Conservation (phyloP, 2,797 vertebrate species). For the Nyctibius grandis region DNA sequence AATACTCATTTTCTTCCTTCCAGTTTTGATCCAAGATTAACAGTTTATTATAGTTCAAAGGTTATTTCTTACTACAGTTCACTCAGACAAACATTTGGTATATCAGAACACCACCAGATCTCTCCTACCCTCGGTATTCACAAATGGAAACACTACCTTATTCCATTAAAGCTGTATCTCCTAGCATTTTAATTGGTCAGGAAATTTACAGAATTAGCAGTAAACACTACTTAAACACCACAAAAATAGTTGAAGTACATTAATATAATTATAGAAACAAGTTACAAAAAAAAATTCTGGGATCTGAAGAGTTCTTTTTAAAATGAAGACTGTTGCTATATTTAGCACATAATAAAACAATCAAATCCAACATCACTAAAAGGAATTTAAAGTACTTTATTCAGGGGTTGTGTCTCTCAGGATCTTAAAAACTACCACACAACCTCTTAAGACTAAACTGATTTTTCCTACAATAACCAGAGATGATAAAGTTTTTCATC, state of each 20-base stretch:
- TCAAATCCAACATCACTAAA: neutral
- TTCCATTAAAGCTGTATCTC: neutral
- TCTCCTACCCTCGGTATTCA: neutral
- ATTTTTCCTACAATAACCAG: neutral
- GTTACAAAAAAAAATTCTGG: neutral
- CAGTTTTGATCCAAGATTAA: conserved; percentile 20
- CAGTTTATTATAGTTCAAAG: conserved; percentile 28
- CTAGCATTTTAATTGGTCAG: neutral
- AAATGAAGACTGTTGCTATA: neutral
- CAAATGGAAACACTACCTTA: neutral
- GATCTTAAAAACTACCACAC: neutral
- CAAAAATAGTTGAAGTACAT: neutral
- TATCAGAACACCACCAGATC: neutral
- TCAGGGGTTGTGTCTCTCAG: neutral
- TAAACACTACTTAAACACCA: neutral
- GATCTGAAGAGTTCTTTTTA: neutral
- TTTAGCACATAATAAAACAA: neutral
- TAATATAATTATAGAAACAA: neutral
- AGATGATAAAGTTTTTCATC: neutral
- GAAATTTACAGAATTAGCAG: neutral
- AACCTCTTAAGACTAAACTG: neutral
- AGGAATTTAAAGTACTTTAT: neutral
- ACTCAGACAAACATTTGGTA: neutral
- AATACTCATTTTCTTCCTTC: neutral
- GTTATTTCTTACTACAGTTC: neutral